Evolutionary conservation across 2,797 vertebrate species (phyloP), one percentile per base, ranked within the genome.

Genomic region (Cuniculus paca): DNA sequence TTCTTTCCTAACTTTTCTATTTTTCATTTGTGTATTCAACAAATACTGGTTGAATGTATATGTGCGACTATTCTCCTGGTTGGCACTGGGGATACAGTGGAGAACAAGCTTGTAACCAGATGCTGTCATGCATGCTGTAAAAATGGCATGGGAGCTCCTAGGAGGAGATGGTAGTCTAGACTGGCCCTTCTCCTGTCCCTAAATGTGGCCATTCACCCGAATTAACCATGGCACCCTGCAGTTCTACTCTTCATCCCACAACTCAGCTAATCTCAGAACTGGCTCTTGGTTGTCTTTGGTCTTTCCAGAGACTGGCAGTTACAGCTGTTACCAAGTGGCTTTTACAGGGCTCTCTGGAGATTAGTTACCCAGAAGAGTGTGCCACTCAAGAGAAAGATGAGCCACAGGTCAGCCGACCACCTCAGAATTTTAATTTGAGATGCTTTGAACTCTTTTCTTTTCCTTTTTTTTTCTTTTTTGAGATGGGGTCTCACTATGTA

Each of bases 351-450:
- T 17, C 12, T 45, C 56, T 68, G 42, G 63, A 75, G 36, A 95
- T 56, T 54, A 92, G 36, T 2, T 50, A 45, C 34, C 22, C 14
- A 61, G 78, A 85, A 65, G 24, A 36, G 65, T 17, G 31, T 36
- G 12, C 0, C 2, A 5, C 48, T 86, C 26, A 28, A 24, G 24
- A 78, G 45, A 94, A 48, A 50, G 34, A 50, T 39, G 61, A 91
- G 14, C 34, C 16, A 68, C 2, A 19, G 12, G 14, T 34, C 39
- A 83, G n/a, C 36, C n/a, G n/a, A n/a, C 48, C 17, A 74, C 58
- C 20, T 48, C 20, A 26, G 85, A 94, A 86, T 85, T 94, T 91
- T 89, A 91, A 82, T 79, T 81, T 72, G 75, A 36, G 68, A 48
- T 86, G 74, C 50, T 13, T 52, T 52, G 50, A 52, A 52, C 50